These are phyloP conservation scores for Phalloptychus januarius DNA, from an alignment of 2,797 vertebrate species.

Conservation along the genomic window DNA sequence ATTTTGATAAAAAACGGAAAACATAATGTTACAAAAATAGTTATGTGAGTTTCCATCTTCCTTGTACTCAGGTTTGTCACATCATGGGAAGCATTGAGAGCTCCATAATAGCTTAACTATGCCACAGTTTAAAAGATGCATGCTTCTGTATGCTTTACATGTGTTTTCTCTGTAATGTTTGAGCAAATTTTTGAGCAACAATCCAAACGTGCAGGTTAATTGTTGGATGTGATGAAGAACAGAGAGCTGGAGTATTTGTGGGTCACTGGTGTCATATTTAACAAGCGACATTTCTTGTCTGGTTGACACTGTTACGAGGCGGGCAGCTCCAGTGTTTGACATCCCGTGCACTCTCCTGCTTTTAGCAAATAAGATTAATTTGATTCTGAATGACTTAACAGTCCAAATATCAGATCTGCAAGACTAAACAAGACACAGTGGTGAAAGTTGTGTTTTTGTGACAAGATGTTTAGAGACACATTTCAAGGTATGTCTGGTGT, in stretches of 20 bases:
- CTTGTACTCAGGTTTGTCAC: constrained; percentile 43
- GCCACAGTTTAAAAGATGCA: constrained; percentile 42
- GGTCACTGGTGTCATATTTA: constrained; percentile 70
- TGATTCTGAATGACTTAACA: constrained; percentile 57
- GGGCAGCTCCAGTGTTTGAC: constrained; percentile 71
- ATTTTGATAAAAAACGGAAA: background rate
- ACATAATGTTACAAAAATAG: constrained; percentile 8
- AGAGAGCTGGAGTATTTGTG: constrained; percentile 37
- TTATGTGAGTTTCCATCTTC: constrained; percentile 36
- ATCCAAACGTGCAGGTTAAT: constrained; percentile 26
- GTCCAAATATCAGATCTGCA: constrained; percentile 71
- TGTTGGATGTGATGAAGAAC: constrained; percentile 32
- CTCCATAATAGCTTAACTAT: constrained; percentile 32
- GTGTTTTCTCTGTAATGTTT: constrained; percentile 14
- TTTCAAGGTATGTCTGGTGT: constrained; percentile 61
- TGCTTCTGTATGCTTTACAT: constrained; percentile 19
- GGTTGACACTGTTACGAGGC: constrained; percentile 76
- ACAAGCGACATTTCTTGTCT: constrained; percentile 62
- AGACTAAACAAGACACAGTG: constrained; percentile 78
- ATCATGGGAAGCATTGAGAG: constrained; percentile 49
- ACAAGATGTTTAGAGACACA: constrained; percentile 67
- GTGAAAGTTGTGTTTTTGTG: constrained; percentile 70
- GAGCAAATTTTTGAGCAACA: constrained; percentile 39
- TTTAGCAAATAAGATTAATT: constrained; percentile 67
- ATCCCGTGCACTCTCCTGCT: constrained; percentile 61